A percentile compares a stretch with the other conserved stretches of the same genome.
Conservation (phyloP, 2,888 invertebrate species). For the Dysmachus trigonus region DNA sequence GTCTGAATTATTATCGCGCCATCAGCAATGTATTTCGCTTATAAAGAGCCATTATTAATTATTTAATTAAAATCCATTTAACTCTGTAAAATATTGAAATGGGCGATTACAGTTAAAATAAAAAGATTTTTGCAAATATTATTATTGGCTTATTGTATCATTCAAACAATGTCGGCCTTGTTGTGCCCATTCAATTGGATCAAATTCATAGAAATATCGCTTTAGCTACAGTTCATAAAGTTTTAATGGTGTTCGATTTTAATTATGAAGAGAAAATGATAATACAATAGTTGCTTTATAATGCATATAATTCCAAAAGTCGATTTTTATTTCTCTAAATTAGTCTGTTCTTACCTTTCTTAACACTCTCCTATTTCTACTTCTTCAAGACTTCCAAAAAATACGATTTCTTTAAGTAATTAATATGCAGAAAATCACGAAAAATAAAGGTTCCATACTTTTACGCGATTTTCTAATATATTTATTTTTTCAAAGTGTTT, state of each 20-base stretch:
- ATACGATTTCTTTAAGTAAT: too few relatives aligned
- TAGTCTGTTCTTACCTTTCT: too few relatives aligned
- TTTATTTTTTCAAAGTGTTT: too few relatives aligned
- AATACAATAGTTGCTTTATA: too few relatives aligned
- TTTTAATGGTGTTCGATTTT: background rate
- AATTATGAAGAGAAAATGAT: background rate
- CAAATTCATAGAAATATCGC: background rate
- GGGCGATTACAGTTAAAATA: background rate
- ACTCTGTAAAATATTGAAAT: background rate
- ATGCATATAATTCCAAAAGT: too few relatives aligned
- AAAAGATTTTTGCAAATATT: background rate
- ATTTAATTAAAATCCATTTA: background rate
- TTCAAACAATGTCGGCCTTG: background rate
- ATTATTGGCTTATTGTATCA: background rate
- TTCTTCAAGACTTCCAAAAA: too few relatives aligned
- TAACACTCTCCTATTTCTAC: too few relatives aligned
- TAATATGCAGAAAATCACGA: too few relatives aligned
- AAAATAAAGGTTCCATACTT: too few relatives aligned
- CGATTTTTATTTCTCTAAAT: too few relatives aligned
- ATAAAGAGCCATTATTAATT: background rate
- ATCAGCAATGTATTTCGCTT: background rate
- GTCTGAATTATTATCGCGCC: background rate
- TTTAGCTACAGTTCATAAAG: background rate
- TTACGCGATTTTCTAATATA: too few relatives aligned
- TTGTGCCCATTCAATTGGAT: background rate